These are phyloP conservation scores for Rhopilema esculentum DNA, from an alignment of 30 jellyfish, hydroid and myxozoan genomes.

Conservation along the genomic window DNA sequence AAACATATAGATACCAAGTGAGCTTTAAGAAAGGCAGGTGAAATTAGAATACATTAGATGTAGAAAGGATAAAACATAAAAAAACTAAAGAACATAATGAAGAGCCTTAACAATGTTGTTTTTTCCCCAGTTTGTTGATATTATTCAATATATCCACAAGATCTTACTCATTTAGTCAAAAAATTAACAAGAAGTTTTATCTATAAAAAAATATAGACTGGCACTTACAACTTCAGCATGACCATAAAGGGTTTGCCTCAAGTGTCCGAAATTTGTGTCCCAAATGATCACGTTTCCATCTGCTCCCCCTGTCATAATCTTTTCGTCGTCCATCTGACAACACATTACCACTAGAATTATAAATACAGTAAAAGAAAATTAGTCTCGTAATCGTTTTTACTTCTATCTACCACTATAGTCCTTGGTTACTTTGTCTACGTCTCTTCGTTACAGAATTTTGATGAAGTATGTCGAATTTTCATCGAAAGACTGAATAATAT, in stretches of 20 bases:
- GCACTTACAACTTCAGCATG: constrained; percentile 73
- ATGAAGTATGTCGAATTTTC: no score
- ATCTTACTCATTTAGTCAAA: neutral
- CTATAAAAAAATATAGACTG: neutral
- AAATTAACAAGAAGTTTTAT: no score
- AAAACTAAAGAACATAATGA: no score
- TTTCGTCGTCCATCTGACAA: constrained; percentile 58
- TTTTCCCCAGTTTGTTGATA: no score
- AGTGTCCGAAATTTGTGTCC: constrained; percentile 53
- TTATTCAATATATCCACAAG: neutral
- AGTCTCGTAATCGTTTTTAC: neutral
- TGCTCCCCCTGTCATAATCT: constrained; percentile 68
- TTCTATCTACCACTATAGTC: neutral
- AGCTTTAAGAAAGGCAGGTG: no score
- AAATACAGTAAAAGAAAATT: neutral
- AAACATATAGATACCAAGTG: no score
- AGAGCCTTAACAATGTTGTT: no score
- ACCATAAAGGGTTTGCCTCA: constrained; percentile 56
- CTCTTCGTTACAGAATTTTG: no score
- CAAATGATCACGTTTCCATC: constrained; percentile 58
- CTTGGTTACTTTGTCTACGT: no score
- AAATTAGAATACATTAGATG: no score
- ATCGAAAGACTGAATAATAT: no score
- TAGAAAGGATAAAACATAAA: no score
- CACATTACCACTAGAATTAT: constrained; percentile 44